These are phyloP conservation scores for Holacanthus passer DNA, from an alignment of 2,113 vertebrate species.

Conservation along the genomic window DNA sequence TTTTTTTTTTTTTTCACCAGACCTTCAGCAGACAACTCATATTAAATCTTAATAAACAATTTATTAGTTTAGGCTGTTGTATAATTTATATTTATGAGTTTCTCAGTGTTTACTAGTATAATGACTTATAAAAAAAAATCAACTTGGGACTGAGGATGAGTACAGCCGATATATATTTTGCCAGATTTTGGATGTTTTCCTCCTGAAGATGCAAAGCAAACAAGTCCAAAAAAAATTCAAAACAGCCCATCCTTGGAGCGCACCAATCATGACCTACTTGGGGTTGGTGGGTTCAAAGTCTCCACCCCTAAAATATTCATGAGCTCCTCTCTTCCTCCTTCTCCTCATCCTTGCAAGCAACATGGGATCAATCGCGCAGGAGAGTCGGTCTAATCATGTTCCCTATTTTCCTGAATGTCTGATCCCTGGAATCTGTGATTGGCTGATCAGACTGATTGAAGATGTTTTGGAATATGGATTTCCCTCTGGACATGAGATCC, in stretches of 20 bases:
- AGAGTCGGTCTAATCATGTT: constrained; percentile 52
- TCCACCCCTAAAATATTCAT: constrained; percentile 82
- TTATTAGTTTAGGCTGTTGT: constrained; percentile 58
- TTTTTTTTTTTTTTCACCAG: no score
- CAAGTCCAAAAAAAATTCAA: constrained; percentile 69
- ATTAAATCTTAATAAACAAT: constrained; percentile 63
- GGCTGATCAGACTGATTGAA: constrained; percentile 73
- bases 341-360: constrained; percentile 57
- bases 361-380: constrained; percentile 69
- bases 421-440: constrained; percentile 55
- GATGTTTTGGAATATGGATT: constrained; percentile 77
- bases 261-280: constrained; percentile 81
- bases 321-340: constrained; percentile 58
- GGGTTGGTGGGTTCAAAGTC: constrained; percentile 77
- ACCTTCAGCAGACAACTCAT: constrained; percentile 47
- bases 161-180: constrained; percentile 51
- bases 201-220: constrained; percentile 71
- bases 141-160: constrained; percentile 49
- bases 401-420: constrained; percentile 51
- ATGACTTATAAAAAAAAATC: constrained; percentile 50
- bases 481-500: constrained; percentile 57
- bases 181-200: constrained; percentile 67
- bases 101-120: constrained; percentile 70
- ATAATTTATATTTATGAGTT: constrained; percentile 68
- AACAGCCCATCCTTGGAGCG: constrained; percentile 70